Evolutionary conservation across 2,797 vertebrate genomes (phyloP).

Genomic region (Myotis daubentonii): DNA sequence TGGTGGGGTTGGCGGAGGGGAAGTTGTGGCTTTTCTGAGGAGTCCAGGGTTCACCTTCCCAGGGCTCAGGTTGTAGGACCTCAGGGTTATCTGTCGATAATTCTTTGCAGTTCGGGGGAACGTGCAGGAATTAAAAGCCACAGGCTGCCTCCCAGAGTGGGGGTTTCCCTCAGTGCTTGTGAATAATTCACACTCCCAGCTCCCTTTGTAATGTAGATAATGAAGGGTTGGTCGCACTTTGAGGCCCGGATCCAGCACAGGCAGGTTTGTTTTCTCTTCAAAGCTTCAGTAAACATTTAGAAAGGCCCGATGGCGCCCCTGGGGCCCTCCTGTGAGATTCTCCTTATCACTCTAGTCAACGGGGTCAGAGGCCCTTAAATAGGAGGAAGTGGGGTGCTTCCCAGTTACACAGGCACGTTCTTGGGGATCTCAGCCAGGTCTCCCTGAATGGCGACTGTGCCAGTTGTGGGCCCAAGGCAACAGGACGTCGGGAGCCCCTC

Average conservation of each 20-base stretch:
- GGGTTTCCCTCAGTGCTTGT: not conserved
- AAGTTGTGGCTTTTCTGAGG: not conserved
- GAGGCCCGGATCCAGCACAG: not conserved
- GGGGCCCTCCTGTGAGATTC: not conserved
- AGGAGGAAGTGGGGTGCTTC: not conserved
- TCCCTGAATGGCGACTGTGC: not conserved
- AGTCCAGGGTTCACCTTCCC: not conserved
- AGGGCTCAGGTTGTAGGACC: too few species aligned
- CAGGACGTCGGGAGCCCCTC: not conserved
- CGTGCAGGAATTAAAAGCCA: not conserved
- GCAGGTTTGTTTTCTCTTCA: not conserved
- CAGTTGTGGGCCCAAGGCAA: too few species aligned
- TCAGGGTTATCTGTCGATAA: not conserved
- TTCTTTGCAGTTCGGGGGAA: not conserved
- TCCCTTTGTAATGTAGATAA: not conserved
- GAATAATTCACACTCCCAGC: not conserved
- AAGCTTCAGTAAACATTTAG: not conserved
- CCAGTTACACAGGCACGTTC: fast-evolving
- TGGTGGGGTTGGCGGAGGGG: not conserved
- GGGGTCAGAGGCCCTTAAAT: not conserved
- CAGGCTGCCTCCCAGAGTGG: not conserved
- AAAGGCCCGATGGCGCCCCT: not conserved
- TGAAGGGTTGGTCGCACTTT: not conserved
- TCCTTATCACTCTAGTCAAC: not conserved
- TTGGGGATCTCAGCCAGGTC: not conserved